Conservation (phyloP, 2,113 vertebrate species). For the Protobothrops flavoviridis region DNA sequence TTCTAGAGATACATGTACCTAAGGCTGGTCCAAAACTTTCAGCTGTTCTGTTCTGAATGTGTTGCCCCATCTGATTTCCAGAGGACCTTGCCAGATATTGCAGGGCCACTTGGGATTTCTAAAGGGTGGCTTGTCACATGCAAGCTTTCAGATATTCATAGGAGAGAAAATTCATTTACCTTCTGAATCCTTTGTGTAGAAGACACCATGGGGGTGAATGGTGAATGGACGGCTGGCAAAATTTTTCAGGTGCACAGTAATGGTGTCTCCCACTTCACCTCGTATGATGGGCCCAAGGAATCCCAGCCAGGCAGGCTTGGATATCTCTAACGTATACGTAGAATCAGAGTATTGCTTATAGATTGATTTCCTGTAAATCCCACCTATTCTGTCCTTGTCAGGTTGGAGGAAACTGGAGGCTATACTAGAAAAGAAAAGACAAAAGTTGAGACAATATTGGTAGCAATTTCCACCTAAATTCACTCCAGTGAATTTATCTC, state of each 20-base stretch:
- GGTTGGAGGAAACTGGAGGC: slow-evolving; percentile 68
- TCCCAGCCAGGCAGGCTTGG: slow-evolving; percentile 82
- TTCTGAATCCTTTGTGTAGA: slow-evolving; percentile 77
- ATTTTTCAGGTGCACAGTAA: slow-evolving; percentile 84
- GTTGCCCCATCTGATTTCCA: background rate
- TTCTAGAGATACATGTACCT: background rate
- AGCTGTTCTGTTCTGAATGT: background rate
- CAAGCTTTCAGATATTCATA: background rate
- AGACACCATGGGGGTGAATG: slow-evolving; percentile 76
- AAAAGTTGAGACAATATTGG: background rate
- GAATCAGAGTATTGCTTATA: slow-evolving; percentile 84
- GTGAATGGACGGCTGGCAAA: slow-evolving; percentile 77
- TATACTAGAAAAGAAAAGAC: slow-evolving; percentile 35
- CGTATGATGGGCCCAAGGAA: slow-evolving; percentile 83
- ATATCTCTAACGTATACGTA: slow-evolving; percentile 74
- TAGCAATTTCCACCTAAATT: background rate
- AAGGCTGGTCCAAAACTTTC: background rate
- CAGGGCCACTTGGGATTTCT: background rate
- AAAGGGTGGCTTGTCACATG: background rate
- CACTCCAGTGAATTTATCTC: background rate
- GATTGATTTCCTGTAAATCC: slow-evolving; percentile 83
- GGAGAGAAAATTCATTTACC: slow-evolving; percentile 54
- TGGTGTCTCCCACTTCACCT: slow-evolving; percentile 83
- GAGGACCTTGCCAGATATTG: background rate
- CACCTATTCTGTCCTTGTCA: slow-evolving; percentile 69